A percentile compares a stretch with the other conserved stretches of the same genome.
phyloP scores from a whole-genome alignment of 2,797 vertebrate species.

The Alca torda region DNA sequence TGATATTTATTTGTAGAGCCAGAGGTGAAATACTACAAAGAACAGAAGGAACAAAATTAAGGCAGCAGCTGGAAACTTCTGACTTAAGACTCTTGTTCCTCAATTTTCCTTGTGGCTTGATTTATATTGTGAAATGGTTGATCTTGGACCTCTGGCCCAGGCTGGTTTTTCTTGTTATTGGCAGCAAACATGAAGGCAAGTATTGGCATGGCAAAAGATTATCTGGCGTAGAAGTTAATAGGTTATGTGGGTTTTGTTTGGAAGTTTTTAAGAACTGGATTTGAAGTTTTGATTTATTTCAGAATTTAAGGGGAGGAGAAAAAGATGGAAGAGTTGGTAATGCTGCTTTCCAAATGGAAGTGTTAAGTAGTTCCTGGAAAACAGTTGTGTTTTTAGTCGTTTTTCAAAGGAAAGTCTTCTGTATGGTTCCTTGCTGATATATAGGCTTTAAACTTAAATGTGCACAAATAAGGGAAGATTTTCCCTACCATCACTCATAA shows the following conservation, averaged over 20 bases:
- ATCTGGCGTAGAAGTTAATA: not conserved
- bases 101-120: not conserved
- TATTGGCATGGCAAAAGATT: not conserved
- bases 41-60: not conserved
- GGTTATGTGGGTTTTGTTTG: not conserved
- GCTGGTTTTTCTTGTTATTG: conserved; percentile 8
- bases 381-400: not conserved
- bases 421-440: not conserved
- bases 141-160: conserved; percentile 13
- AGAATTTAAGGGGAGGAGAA: not conserved
- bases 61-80: conserved; percentile 18
- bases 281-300: conserved; percentile 16
- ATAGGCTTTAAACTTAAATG: not conserved
- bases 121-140: conserved; percentile 27
- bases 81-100: not conserved
- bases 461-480: not conserved
- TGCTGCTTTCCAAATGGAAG: conserved; percentile 13
- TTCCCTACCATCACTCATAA: not conserved
- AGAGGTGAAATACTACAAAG: not conserved
- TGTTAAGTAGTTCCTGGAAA: conserved; percentile 31
- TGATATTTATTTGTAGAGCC: not conserved
- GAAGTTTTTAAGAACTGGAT: not conserved
- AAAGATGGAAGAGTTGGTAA: not conserved
- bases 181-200: not conserved
- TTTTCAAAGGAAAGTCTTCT: not conserved